Conservation (phyloP, 2,888 invertebrate species). For the Baccha elongata region DNA sequence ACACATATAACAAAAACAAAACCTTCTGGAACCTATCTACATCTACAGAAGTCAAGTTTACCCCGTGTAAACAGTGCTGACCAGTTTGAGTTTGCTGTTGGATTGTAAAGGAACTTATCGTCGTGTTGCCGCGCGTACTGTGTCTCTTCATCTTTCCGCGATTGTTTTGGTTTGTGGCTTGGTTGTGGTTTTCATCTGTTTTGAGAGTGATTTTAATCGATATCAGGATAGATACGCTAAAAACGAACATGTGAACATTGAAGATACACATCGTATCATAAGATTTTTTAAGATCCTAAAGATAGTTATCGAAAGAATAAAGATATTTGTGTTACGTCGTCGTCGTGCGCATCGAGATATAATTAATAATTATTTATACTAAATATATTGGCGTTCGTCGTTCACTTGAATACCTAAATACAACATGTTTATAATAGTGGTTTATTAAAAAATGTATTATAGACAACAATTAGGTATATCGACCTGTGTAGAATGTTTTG, state of each 20-base stretch:
- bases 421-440: neutral
- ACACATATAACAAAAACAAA: conserved; percentile 6
- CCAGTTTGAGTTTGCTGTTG: conserved; percentile 72
- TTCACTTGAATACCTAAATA: conserved; percentile 1
- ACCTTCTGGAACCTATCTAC: conserved; percentile 52
- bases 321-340: conserved; percentile 26
- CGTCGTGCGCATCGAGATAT: conserved; percentile 35
- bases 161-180: conserved; percentile 1
- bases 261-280: conserved; percentile 43
- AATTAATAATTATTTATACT: conserved; percentile 19
- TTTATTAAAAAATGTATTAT: conserved; percentile 8
- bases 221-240: conserved; percentile 26
- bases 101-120: conserved; percentile 58
- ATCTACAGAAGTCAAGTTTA: conserved; percentile 73
- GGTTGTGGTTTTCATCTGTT: conserved; percentile 9
- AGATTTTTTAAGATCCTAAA: conserved; percentile 51
- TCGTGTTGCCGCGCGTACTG: conserved; percentile 49
- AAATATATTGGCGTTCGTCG: conserved; percentile 46
- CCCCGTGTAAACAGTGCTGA: conserved; percentile 71
- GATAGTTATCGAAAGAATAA: conserved; percentile 24
- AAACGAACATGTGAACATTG: conserved; percentile 42
- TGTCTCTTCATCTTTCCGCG: conserved; percentile 38
- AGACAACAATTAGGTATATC: neutral
- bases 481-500: neutral
- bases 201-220: conserved; percentile 50